Base-by-base conservation (phyloP, 2,797 vertebrate species). In the Sarcoramphus papa region DNA sequence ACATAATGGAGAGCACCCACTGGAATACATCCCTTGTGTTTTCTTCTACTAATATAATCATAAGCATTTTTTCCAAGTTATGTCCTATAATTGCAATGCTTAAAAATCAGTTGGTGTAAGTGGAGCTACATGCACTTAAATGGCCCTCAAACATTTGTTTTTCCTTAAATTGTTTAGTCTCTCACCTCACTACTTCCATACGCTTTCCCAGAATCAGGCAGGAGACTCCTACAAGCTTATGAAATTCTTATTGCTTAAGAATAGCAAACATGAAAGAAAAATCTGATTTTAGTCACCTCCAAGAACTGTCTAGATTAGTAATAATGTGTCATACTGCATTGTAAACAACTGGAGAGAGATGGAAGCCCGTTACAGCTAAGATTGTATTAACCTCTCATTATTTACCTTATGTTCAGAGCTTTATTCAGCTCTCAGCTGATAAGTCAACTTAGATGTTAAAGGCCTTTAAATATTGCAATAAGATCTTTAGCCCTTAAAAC, bases 161-260 rank as follows among this genome's bases (percentile, higher is more conserved):
- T 91, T 72, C n/a, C 25, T 91, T 50, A 70, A 70, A 62, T 48
- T 94, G 78, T 93, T 96, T 94, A 92, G 92, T 93, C 85, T 96
- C 54, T 80, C 68, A 83, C 62, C 82, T 93, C 68, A 7, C 45
- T 79, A 57, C 86, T 56, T 79, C 74, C 56, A 53, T 30, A 31
- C 24, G 45, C 25, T 67, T 96, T 94, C 93, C 78, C 91, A 89
- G 92, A 94, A 92, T 63, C 28, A 77, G 60, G 47, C 80, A 78
- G 35, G 47, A 86, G 53, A 80, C 23, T 85, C 63, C 60, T 63
- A 76, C 15, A 59, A 67, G 15, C 16, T 87, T 68, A n/a, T 54
- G 80, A 92, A 73, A 73, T 63, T 37, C 37, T 37, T 77, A 48
- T 24, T 76, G 43, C 63, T 73, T 85, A 86, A 91, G 41, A 73